A percentile compares a stretch with the other conserved stretches of the same genome.
Conservation (phyloP, 1,140 invertebrate genomes). For the Drosophila elegans region DNA sequence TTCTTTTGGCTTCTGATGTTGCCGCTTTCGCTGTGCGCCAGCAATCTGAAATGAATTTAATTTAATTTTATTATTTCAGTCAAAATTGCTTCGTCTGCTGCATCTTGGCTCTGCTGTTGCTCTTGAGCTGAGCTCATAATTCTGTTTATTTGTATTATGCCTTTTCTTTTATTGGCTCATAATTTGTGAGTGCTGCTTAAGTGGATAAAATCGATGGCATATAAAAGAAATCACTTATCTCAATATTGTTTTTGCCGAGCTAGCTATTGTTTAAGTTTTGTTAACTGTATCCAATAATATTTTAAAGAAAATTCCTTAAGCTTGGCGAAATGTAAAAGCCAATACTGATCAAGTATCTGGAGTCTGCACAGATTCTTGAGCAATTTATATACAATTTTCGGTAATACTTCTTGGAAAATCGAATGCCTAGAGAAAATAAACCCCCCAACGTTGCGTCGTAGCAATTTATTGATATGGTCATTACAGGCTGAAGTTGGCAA, state of each 20-base stretch:
- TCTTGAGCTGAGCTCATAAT: constrained; percentile 67
- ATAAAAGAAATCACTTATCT: background rate
- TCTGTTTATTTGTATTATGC: constrained; percentile 62
- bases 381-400: constrained; percentile 1
- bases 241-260: background rate
- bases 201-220: constrained; percentile 32
- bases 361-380: background rate
- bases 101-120: constrained; percentile 27
- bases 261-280: background rate
- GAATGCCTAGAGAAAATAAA: constrained; percentile 20
- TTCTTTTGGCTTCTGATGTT: constrained; percentile 6
- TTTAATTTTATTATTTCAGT: constrained; percentile 82
- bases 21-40: constrained; percentile 42
- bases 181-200: constrained; percentile 56
- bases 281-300: background rate
- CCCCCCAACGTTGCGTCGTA: background rate
- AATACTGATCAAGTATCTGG: background rate
- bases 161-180: constrained; percentile 44
- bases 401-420: constrained; percentile 18
- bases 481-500: constrained; percentile 56
- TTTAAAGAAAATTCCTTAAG: background rate
- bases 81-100: constrained; percentile 61
- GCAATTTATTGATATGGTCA: constrained; percentile 74
- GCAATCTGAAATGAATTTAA: constrained; percentile 79
- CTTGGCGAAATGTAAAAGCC: background rate